Conservation (phyloP, 2,888 invertebrate genomes). For the Agrenia bidenticulata region DNA sequence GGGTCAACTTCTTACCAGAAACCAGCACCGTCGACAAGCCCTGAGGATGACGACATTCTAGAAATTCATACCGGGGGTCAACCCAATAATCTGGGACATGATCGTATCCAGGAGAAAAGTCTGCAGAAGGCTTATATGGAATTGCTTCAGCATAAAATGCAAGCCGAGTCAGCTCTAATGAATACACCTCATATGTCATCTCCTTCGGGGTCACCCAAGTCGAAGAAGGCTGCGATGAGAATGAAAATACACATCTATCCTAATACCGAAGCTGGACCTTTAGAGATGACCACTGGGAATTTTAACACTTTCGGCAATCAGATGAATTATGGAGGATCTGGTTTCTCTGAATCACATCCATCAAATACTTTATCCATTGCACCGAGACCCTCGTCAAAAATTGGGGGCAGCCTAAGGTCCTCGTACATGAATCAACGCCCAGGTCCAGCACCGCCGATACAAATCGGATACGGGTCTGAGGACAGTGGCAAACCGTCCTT, state of each 20-base stretch:
- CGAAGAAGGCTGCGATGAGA: slow-evolving; percentile 46
- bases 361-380: neutral
- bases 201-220: slow-evolving; percentile 15
- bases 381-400: slow-evolving; percentile 16
- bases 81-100: slow-evolving; percentile 6
- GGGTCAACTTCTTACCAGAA: neutral
- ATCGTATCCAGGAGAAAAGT: slow-evolving; percentile 24
- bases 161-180: neutral
- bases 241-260: slow-evolving; percentile 54
- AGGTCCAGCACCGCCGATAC: neutral
- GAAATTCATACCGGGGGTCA: slow-evolving; percentile 48
- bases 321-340: neutral
- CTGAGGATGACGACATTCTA: slow-evolving; percentile 46
- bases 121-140: slow-evolving; percentile 51
- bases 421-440: slow-evolving; percentile 6
- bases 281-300: slow-evolving; percentile 13
- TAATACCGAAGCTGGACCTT: slow-evolving; percentile 35
- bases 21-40: neutral
- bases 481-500: neutral
- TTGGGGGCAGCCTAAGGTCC: slow-evolving; percentile 21
- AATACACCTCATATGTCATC: neutral
- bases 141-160: slow-evolving; percentile 47
- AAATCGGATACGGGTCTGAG: neutral
- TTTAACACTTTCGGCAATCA: slow-evolving; percentile 20
- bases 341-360: neutral